Percentiles rank a stretch among this genome's conserved stretches.
phyloP scores from a whole-genome alignment of 1,140 invertebrate genomes.

The Cyclargus thomasi region DNA sequence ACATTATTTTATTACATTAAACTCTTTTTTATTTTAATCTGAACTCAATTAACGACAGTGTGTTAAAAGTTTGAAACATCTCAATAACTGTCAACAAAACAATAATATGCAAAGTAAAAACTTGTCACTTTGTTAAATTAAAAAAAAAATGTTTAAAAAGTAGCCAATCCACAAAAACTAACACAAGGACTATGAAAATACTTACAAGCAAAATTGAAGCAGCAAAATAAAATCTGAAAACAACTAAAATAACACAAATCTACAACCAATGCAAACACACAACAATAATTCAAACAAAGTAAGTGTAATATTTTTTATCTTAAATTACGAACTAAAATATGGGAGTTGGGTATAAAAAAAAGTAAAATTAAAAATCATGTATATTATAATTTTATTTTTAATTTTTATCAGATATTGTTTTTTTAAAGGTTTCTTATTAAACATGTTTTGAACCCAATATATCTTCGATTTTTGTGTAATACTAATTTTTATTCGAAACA shows the following conservation, averaged over 20 bases:
- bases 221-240: constrained; percentile 24
- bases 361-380: neutral
- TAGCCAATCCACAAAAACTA: constrained; percentile 15
- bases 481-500: neutral
- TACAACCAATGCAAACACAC: constrained; percentile 8
- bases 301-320: neutral
- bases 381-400: neutral
- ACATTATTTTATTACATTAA: too few species aligned
- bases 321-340: too few species aligned
- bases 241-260: constrained; percentile 21
- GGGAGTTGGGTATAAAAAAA: neutral
- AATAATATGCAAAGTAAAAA: constrained; percentile 14
- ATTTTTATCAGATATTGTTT: neutral
- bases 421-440: neutral
- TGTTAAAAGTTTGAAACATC: too few species aligned
- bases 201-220: constrained; percentile 42
- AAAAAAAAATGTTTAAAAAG: constrained; percentile 16
- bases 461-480: neutral
- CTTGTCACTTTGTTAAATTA: neutral
- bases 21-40: too few species aligned
- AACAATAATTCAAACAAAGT: neutral
- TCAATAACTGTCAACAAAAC: too few species aligned
- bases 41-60: too few species aligned
- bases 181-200: constrained; percentile 43
- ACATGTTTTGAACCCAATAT: neutral